Evolutionary conservation across 2,797 vertebrate genomes (phyloP).

Genomic region (Onychomys torridus): DNA sequence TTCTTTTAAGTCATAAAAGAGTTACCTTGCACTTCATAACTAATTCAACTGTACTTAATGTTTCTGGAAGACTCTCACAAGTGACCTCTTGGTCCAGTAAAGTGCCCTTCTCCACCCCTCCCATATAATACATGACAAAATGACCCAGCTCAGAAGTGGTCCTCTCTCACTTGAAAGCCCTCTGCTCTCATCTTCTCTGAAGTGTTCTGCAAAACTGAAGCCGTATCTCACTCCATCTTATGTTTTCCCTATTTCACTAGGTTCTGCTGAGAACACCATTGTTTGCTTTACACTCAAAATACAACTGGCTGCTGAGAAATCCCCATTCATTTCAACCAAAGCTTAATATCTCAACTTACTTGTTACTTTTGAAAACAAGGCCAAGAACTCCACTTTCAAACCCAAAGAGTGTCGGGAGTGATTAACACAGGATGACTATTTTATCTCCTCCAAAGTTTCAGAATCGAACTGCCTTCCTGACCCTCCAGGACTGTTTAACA

Average conservation of each 20-base stretch:
- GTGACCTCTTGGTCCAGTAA: conserved; percentile 35
- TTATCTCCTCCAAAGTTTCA: conserved; percentile 50
- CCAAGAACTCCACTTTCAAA: conserved; percentile 23
- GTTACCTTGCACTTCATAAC: conserved; percentile 64
- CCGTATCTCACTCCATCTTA: not conserved
- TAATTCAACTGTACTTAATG: conserved; percentile 73
- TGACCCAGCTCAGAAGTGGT: conserved; percentile 36
- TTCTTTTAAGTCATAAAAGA: conserved; percentile 70
- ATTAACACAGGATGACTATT: not conserved
- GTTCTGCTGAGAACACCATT: conserved; percentile 63
- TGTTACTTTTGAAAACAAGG: conserved; percentile 65
- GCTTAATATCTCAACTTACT: conserved; percentile 24
- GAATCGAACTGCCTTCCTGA: conserved; percentile 38
- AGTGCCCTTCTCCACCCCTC: not conserved
- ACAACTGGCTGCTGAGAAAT: not conserved
- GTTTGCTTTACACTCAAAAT: conserved; percentile 45
- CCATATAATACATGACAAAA: not conserved
- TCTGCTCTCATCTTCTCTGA: not conserved
- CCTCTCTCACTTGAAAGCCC: not conserved
- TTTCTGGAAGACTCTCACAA: conserved; percentile 69
- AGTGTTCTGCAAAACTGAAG: conserved; percentile 40
- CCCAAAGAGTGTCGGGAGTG: not conserved
- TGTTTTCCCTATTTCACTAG: conserved; percentile 26
- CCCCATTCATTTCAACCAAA: not conserved
- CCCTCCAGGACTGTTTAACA: not conserved